phyloP scores from a whole-genome alignment of 30 jellyfish, hydroid and myxozoan species.

The Phacellophora camtschatica region DNA sequence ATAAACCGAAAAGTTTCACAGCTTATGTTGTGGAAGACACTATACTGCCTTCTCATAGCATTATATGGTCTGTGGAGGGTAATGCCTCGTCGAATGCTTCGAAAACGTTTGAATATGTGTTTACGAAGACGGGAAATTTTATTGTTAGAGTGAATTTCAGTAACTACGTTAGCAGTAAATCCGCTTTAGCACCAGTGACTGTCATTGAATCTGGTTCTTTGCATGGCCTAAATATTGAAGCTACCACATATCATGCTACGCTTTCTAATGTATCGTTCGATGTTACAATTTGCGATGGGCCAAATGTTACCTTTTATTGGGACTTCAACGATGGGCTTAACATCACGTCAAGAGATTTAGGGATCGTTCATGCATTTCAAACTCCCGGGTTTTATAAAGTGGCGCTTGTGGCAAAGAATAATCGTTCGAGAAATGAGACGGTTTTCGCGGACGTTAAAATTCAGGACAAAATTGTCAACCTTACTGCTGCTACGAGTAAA shows the following conservation, averaged over 20 bases:
- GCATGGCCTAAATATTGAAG: conserved; percentile 22
- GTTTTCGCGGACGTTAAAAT: background rate
- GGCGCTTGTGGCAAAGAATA: conserved; percentile 7
- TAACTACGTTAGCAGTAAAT: conserved; percentile 4
- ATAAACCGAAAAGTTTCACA: background rate
- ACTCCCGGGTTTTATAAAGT: conserved; percentile 5
- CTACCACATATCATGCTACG: background rate
- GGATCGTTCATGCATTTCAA: background rate
- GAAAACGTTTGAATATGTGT: too few species aligned
- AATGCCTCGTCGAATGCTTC: too few species aligned
- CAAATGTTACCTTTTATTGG: conserved; percentile 18
- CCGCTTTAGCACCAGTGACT: background rate
- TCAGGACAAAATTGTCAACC: conserved; percentile 40
- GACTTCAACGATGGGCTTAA: conserved; percentile 38
- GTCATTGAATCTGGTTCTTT: conserved; percentile 41
- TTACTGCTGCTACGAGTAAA: conserved; percentile 20
- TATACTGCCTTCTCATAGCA: too few species aligned
- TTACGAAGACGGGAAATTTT: too few species aligned
- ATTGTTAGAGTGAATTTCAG: too few species aligned
- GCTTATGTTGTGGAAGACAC: too few species aligned
- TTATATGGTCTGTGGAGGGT: conserved; percentile 15
- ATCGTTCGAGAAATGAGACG: background rate
- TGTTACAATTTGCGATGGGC: conserved; percentile 33
- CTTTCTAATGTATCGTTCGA: background rate
- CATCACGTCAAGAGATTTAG: background rate